These are phyloP conservation scores for Phortica variegata DNA, from an alignment of 1,140 invertebrate species.

Conservation along the genomic window DNA sequence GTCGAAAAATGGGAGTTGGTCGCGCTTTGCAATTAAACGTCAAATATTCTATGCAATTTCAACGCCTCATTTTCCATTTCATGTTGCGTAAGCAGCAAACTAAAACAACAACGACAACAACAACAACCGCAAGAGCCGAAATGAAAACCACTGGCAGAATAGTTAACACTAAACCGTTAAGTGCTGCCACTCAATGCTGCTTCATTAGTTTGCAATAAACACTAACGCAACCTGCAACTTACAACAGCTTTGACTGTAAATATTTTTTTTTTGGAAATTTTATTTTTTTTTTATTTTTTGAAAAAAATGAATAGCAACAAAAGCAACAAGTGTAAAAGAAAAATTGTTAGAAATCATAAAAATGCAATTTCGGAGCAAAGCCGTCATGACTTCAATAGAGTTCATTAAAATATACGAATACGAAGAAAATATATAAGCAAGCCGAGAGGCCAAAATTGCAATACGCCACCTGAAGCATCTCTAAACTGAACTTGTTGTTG, in stretches of 20 bases:
- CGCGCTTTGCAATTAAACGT: constrained; percentile 2
- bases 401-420: constrained; percentile 54
- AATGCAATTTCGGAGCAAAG: constrained; percentile 53
- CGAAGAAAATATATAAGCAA: too few species aligned
- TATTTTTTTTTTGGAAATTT: too few species aligned
- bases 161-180: constrained; percentile 36
- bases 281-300: too few species aligned
- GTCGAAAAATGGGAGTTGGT: too few species aligned
- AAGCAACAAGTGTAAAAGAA: neutral
- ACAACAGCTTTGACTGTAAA: too few species aligned
- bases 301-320: constrained; percentile 22
- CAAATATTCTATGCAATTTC: constrained; percentile 11
- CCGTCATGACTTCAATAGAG: constrained; percentile 52
- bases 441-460: too few species aligned
- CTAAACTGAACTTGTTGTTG: too few species aligned
- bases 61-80: constrained; percentile 24
- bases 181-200: constrained; percentile 51
- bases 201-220: constrained; percentile 54
- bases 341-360: constrained; percentile 49
- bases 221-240: too few species aligned
- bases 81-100: constrained; percentile 4
- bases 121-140: constrained; percentile 24
- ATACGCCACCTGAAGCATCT: too few species aligned
- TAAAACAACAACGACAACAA: neutral
- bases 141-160: constrained; percentile 15